Base-by-base conservation (phyloP, 1,140 invertebrate species). In the Drosophila bocki region DNA sequence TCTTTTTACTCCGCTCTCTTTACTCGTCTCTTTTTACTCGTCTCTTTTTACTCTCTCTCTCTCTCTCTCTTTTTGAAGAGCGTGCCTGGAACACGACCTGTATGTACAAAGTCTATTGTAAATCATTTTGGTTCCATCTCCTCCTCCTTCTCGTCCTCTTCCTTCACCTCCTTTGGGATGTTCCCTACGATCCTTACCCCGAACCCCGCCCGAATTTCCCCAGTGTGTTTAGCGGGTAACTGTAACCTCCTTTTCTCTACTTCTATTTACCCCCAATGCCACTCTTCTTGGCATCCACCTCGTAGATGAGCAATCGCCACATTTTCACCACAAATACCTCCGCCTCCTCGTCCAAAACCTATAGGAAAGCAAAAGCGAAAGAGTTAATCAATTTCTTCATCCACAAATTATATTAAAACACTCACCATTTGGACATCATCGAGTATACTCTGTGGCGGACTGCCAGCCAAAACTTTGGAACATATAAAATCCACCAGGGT, bases 251-350 rank as follows among this genome's bases (percentile, higher is more conserved):
- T 15, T 19, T 60, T 5, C 3, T 29, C 15, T 17, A 1, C 48
- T n/a, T 6, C n/a, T 50, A 33, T 32, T 17, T 51, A 17, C 48
- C 65, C n/a, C 54, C 81, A 72, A 88, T 80, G 62, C 81, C 97
- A 93, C 96, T 94, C 93, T 99, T 99, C 93, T 99, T 99, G 47
- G 98, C 98, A 95, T 99, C 98, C 80, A 99, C 98, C 95, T 99
- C 99, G 94, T 99, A 99, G 84, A 99, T 99, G 61, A 99, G 95
- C 93, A 99, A 95, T 90, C 99, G 95, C 99, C 99, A 99, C 98
- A 99, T 99, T 95, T 99, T 99, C 42, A 99, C 98, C 82, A 99
- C 98, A 95, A 99, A 99, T 57, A 99, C 98, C 95, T 99, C 99
- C 8, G 99, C 99, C 94, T 99, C 99, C 93, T 99, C 99, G 93